A percentile compares a stretch with the other conserved stretches of the same genome.
These are phyloP conservation scores for Lithobates sylvaticus DNA, from an alignment of 2,797 vertebrate species.

Conservation along the genomic window DNA sequence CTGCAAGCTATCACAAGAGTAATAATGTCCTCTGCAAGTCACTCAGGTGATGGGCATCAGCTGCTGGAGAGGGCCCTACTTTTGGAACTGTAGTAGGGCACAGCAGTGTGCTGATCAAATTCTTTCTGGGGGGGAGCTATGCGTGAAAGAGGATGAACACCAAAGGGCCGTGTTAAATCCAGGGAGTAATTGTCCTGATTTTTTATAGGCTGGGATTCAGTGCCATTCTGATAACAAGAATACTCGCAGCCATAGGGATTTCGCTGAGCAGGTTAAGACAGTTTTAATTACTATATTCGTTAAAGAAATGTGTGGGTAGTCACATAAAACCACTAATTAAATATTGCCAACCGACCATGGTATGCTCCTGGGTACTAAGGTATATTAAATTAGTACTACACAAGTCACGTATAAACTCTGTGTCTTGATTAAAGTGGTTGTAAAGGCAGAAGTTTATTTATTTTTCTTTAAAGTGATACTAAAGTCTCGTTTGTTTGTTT, in stretches of 20 bases:
- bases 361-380: neutral
- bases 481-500: too few species aligned
- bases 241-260: neutral
- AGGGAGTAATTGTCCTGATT: neutral
- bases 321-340: slow-evolving; percentile 2
- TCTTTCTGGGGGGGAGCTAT: too few species aligned
- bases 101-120: too few species aligned
- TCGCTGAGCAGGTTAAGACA: neutral
- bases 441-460: too few species aligned
- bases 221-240: too few species aligned
- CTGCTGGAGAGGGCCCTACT: too few species aligned
- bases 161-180: neutral
- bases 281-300: neutral
- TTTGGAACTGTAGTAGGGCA: too few species aligned
- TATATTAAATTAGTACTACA: neutral
- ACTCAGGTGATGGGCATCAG: too few species aligned
- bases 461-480: too few species aligned
- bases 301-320: neutral
- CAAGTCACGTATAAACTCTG: neutral
- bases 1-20: too few species aligned
- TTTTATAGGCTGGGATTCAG: neutral
- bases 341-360: neutral
- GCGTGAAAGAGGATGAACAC: neutral
- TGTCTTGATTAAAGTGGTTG: neutral
- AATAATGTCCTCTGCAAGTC: too few species aligned